Evolutionary conservation across 2,797 vertebrate genomes (phyloP).

Genomic region (Distichodus sexfasciatus): DNA sequence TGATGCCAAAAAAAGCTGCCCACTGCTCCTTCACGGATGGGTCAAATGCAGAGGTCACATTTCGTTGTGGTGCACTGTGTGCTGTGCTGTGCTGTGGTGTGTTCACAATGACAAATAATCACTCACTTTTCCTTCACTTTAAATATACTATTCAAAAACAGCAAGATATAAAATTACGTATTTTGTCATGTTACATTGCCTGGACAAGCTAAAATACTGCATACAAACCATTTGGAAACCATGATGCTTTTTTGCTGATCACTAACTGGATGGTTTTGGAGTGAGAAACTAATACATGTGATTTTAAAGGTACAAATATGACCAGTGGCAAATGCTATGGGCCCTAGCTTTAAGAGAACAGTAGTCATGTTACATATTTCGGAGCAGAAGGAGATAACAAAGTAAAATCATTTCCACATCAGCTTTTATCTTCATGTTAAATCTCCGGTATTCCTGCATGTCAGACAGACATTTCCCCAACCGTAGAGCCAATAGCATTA

Average conservation of each 20-base stretch:
- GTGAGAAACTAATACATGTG: background rate
- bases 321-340: background rate
- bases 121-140: too few species aligned
- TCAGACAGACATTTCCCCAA: background rate
- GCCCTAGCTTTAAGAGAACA: background rate
- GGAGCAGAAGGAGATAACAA: background rate
- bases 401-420: background rate
- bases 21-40: too few species aligned
- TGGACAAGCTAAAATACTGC: too few species aligned
- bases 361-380: background rate
- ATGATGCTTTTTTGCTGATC: background rate
- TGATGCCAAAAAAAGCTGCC: too few species aligned
- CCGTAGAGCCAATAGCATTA: background rate
- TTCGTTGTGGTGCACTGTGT: too few species aligned
- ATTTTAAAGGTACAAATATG: background rate
- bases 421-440: background rate
- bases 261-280: background rate
- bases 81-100: too few species aligned
- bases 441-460: background rate
- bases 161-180: too few species aligned
- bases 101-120: too few species aligned
- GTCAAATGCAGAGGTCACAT: too few species aligned
- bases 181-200: too few species aligned
- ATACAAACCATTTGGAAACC: too few species aligned
- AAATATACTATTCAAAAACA: too few species aligned